Conservation (phyloP, 2,797 vertebrate genomes). For the Falco naumanni region DNA sequence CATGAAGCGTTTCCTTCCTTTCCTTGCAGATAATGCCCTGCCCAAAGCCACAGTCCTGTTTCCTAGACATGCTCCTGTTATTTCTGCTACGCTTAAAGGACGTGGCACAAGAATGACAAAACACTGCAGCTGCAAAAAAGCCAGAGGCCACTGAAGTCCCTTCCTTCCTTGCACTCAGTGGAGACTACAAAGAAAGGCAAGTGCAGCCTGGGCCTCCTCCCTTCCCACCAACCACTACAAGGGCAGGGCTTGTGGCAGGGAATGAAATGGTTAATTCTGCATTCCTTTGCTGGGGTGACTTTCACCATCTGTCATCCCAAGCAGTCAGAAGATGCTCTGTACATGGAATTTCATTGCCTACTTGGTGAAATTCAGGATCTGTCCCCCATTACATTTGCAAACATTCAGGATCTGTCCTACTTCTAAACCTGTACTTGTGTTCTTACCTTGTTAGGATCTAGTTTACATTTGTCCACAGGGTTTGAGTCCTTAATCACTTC, state of each 20-base stretch:
- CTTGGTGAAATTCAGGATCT: not conserved
- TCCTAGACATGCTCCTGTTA: not conserved
- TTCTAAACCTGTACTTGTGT: not conserved
- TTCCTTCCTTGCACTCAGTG: not conserved
- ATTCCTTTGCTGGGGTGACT: not conserved
- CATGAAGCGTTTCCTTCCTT: not conserved
- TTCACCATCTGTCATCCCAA: not conserved
- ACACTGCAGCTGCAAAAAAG: not conserved
- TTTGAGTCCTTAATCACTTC: conserved; percentile 99
- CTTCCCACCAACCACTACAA: not conserved
- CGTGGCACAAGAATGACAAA: not conserved
- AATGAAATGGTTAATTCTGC: not conserved
- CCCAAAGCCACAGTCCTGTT: not conserved
- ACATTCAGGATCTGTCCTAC: not conserved
- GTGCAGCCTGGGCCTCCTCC: not conserved
- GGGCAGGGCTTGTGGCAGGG: not conserved
- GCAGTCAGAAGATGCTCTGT: not conserved
- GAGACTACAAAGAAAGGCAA: not conserved
- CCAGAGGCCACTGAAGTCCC: not conserved
- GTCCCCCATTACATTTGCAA: fast-evolving
- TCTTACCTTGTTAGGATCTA: conserved; percentile 94
- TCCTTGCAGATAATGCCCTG: not conserved
- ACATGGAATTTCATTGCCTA: fast-evolving
- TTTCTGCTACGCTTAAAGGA: not conserved
- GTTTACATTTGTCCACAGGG: conserved; percentile 97